Evolutionary conservation across 1,140 invertebrate species (phyloP).

Genomic region (Aphelenchoides besseyi): DNA sequence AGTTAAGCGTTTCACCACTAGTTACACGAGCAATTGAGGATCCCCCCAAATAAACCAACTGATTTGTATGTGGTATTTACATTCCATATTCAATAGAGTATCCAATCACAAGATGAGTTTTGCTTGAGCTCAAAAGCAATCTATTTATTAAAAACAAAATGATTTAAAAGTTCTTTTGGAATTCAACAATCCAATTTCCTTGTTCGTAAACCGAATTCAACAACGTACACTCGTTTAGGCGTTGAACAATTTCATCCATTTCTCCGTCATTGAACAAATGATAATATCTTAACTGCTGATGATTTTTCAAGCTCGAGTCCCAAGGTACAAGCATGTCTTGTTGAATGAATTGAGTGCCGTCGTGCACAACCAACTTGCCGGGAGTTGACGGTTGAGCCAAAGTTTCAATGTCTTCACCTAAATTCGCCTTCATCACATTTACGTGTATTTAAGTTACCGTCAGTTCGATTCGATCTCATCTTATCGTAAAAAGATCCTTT

Average conservation of each 20-base stretch:
- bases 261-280: constrained; percentile 41
- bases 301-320: constrained; percentile 69
- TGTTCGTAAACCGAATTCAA: constrained; percentile 36
- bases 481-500: constrained; percentile 67
- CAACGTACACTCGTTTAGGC: constrained; percentile 8
- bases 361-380: constrained; percentile 30
- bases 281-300: constrained; percentile 44
- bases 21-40: too few species aligned
- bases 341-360: constrained; percentile 72
- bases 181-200: constrained; percentile 48
- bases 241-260: constrained; percentile 32
- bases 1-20: too few species aligned
- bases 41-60: too few species aligned
- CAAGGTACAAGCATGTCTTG: constrained; percentile 93
- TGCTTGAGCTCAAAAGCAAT: too few species aligned
- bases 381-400: not conserved
- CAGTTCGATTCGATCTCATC: constrained; percentile 37
- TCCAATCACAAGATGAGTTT: too few species aligned
- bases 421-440: too few species aligned
- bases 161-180: constrained; percentile 41
- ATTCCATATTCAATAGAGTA: too few species aligned
- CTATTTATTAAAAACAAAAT: constrained; percentile 22
- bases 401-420: constrained; percentile 17
- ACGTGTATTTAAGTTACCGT: constrained; percentile 15
- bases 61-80: too few species aligned